Base-by-base conservation (phyloP, 2,888 invertebrate species). In the Clepsis dumicolana region DNA sequence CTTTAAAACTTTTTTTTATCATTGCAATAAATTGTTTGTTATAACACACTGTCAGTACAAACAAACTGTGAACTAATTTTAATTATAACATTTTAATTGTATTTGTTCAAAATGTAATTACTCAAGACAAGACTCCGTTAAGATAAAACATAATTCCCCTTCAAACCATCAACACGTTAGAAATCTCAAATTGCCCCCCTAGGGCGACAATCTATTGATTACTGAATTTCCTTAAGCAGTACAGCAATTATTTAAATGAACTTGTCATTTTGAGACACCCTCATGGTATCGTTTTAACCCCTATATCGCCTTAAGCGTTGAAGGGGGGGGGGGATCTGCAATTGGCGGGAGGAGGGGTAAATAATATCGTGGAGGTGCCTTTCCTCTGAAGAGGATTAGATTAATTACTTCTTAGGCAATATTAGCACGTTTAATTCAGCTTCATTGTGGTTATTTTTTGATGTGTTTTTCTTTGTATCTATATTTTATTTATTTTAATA, bases 161-260 rank as follows among this genome's bases (percentile, higher is more conserved):
- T 8, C 18, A 44, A 44, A 44, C 16, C 41, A 7, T 44, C 41
- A 14, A 38, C 38, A 16, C 44, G 44, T 18, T 18, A 44, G 18
- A 8, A 18, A 44, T 18, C 48, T 12, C 21, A 18, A 48, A 56
- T 56, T 66, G 24, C 25, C 61, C 8, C 44, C 65, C 60, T 32
- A 44, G 54, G 48, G 52, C 65, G 25, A 2, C 44, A 66, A 62
- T 66, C 54, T 66, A 66, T 66, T 54, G 66, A 66, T 56, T 56
- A 35, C 29, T 14, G 29, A 32, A 32, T 53, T 54, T 14, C 56
- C 35, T 35, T 32, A n/a, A 56, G 56, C 54, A 54, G 25, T 32
- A 54, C 32, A 54, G 54, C 56, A 56, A 56, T 56, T 56, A 56
- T 56, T 56, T 35, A 56, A 56, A 56, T 56, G 35, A 56, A 56